Percentiles rank a stretch among this genome's conserved stretches.
phyloP scores from a whole-genome alignment of 2,797 vertebrate species.

The Loriculus beryllinus region DNA sequence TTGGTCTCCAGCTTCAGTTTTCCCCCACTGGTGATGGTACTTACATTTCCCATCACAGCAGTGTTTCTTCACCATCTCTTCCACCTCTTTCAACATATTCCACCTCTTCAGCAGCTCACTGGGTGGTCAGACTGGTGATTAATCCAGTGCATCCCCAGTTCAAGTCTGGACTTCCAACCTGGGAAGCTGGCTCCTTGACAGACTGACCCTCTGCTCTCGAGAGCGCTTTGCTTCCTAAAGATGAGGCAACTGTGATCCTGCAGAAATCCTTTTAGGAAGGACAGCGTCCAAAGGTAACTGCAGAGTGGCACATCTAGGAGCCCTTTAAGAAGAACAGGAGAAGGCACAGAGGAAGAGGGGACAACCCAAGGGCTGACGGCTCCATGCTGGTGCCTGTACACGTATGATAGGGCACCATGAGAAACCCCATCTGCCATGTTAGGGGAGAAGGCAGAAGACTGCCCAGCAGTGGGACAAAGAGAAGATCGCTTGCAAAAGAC shows the following conservation, averaged over 20 bases:
- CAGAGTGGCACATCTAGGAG: background rate
- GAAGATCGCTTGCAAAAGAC: background rate
- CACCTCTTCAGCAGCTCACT: background rate
- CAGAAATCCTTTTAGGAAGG: background rate
- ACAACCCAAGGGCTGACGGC: background rate
- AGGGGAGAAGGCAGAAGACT: background rate
- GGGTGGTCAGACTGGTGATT: background rate
- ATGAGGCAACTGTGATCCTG: background rate
- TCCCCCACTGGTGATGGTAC: too few relatives aligned
- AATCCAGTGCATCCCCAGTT: background rate
- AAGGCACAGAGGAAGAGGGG: background rate
- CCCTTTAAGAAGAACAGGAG: background rate
- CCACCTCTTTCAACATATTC: background rate
- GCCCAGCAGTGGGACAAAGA: background rate
- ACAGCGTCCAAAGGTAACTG: background rate
- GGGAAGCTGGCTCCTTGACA: background rate
- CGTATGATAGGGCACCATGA: background rate
- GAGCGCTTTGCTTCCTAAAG: background rate
- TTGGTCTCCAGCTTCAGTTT: background rate
- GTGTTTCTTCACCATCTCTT: background rate
- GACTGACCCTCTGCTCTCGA: background rate
- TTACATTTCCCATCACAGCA: background rate
- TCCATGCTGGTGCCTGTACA: background rate
- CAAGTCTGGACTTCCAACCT: background rate
- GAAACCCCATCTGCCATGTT: background rate